Conservation (phyloP, 1,140 invertebrate species). For the Triops longicaudatus region DNA sequence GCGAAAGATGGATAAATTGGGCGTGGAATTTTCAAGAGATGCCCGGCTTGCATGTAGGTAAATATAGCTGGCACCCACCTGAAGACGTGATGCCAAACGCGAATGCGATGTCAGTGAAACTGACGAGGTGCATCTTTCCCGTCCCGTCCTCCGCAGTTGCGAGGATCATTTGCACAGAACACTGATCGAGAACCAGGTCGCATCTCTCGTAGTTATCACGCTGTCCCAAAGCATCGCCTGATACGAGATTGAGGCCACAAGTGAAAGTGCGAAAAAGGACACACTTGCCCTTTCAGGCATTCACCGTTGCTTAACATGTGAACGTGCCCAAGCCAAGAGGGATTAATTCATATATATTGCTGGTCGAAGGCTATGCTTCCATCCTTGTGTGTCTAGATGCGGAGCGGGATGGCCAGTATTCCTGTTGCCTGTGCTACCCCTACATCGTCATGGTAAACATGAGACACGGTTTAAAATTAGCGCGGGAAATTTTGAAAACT, state of each 20-base stretch:
- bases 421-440: background rate
- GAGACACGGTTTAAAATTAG: background rate
- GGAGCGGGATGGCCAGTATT: background rate
- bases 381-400: background rate
- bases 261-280: background rate
- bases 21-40: slow-evolving; percentile 2
- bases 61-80: slow-evolving; percentile 14
- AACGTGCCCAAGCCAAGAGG: background rate
- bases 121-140: background rate
- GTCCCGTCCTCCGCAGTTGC: background rate
- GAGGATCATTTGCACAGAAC: background rate
- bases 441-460: slow-evolving; percentile 3
- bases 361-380: background rate
- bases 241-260: background rate
- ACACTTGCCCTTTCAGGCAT: background rate
- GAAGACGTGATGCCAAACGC: slow-evolving; percentile 11
- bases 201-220: background rate
- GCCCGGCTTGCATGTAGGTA: background rate
- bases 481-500: background rate
- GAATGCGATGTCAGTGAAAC: background rate
- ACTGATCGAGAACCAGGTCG: background rate
- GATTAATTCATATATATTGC: background rate
- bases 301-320: background rate
- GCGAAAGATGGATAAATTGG: background rate
- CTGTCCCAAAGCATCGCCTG: background rate